Base-by-base conservation (phyloP, 2,888 invertebrate genomes). In the Anorthoa munda region DNA sequence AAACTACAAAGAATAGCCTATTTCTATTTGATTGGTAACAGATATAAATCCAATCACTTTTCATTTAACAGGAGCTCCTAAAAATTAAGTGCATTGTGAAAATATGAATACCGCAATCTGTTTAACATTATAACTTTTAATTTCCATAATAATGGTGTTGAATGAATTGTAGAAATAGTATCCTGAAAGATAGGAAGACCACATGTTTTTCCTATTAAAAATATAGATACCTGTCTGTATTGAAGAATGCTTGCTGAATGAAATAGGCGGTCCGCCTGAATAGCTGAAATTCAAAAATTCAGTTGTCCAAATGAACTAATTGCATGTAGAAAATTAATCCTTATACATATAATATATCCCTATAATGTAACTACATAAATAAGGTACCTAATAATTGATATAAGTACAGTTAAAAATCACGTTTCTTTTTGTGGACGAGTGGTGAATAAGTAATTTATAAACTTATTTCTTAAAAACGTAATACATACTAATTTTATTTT, bases 151-250 rank as follows among this genome's bases (percentile, higher is more conserved):
- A 18, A 31, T 18, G 4, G 12, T 59, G 45, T 58, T 64, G 26
- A 75, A 15, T 74, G 50, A 21, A 12, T 17, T 65, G 51, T n/a
- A 74, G n/a, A 66, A 5, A 59, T 59, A n/a, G 2, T 4, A 17
- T 53, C 2, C 2, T 53, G 66, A 51, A 48, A 59, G 26, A 64
- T 26, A 58, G 15, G 1, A 18, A 45, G 4, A 21, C 7, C 75
- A 74, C 26, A 58, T 58, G 75, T 46, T 23, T 21, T 15, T 4
- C 3, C 39, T 39, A 39, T 71, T 21, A 15, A 50, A 48, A 56
- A 46, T 45, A 46, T 23, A 26, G 13, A 9, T 26, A 46, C 9
- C 39, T 39, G 39, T 39, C 7, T 39, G 9, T 13, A 66, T 48
- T 4, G 21, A 4, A 13, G 2, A 53, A 26, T 13, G n/a, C 45